Evolutionary conservation across 2,113 vertebrate genomes (phyloP).

Genomic region (Oncorhynchus masou): DNA sequence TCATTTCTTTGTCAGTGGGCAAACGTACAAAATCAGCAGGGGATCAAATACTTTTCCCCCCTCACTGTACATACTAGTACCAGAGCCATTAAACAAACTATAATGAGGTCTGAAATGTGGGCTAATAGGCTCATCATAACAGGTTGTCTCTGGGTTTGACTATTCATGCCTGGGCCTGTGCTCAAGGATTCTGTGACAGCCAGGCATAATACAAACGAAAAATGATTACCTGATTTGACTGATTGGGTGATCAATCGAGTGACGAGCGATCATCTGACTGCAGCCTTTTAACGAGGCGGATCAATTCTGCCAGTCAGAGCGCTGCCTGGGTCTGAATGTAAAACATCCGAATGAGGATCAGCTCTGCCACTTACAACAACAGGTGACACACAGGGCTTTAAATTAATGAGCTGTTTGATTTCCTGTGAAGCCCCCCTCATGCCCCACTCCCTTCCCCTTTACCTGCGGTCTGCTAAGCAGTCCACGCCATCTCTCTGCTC

Average conservation of each 20-base stretch:
- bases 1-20: no score
- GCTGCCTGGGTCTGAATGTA: not conserved
- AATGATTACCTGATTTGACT: not conserved
- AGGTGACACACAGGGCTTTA: not conserved
- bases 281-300: not conserved
- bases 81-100: no score
- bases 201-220: not conserved
- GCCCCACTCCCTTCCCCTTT: not conserved
- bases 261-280: not conserved
- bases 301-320: not conserved
- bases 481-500: not conserved
- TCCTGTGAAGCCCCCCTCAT: not conserved
- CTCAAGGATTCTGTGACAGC: no score
- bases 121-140: not conserved
- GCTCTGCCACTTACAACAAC: not conserved
- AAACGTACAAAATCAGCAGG: no score
- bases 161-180: no score
- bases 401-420: conserved; percentile 5
- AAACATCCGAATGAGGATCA: not conserved
- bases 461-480: not conserved
- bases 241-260: not conserved
- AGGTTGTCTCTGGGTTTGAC: not conserved
- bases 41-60: no score
- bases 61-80: no score
- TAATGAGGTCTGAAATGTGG: no score